phyloP scores from a whole-genome alignment of 2,797 vertebrate species.

The Helarctos malayanus region DNA sequence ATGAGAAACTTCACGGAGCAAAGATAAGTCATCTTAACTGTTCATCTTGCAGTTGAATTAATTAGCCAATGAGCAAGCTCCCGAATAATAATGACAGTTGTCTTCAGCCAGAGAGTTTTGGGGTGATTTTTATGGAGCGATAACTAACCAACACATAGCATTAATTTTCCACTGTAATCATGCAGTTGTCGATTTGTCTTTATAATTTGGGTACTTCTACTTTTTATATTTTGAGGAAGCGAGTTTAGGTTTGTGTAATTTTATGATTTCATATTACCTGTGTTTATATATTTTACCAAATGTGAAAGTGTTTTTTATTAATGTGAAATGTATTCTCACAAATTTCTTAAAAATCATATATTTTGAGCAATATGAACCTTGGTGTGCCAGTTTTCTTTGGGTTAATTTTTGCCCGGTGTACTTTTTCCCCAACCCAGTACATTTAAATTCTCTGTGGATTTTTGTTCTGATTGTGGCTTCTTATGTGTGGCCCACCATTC shows the following conservation, averaged over 20 bases:
- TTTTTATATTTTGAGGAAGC: neutral
- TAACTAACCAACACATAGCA: neutral
- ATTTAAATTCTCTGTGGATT: neutral
- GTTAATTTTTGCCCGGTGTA: neutral
- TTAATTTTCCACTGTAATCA: neutral
- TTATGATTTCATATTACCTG: neutral
- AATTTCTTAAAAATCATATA: neutral
- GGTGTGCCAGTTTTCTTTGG: neutral
- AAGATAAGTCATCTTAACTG: neutral
- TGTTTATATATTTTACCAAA: neutral
- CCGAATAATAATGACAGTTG: neutral
- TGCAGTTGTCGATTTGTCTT: neutral
- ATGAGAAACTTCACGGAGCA: neutral
- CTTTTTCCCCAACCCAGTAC: neutral
- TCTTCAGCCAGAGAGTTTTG: neutral
- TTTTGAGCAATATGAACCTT: neutral
- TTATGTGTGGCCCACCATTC: neutral
- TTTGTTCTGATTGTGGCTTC: neutral
- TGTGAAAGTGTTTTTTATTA: neutral
- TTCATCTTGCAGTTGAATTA: neutral
- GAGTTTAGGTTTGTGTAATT: neutral
- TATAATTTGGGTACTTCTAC: neutral
- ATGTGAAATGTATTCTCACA: neutral
- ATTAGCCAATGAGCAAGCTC: neutral
- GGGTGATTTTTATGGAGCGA: neutral